Percentiles rank a stretch among this genome's conserved stretches.
These are phyloP conservation scores for Amphiprion clarkii DNA, from an alignment of 2,797 vertebrate genomes.

Conservation along the genomic window DNA sequence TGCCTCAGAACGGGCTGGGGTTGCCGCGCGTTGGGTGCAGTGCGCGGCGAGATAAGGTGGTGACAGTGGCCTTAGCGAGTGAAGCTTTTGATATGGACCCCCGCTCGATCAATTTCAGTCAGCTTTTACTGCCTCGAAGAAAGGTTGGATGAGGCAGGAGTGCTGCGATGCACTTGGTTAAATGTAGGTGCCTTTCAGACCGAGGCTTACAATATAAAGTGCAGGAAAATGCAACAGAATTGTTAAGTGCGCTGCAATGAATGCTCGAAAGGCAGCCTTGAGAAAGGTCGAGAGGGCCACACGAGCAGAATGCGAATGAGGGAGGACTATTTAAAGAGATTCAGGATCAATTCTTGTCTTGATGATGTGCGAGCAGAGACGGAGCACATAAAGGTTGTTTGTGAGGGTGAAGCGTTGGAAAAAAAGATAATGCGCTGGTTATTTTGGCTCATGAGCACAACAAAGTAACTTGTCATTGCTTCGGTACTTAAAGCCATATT, in stretches of 20 bases:
- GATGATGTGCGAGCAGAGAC: slow-evolving; percentile 46
- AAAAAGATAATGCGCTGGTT: slow-evolving; percentile 24
- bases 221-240: slow-evolving; percentile 47
- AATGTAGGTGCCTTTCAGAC: slow-evolving; percentile 66
- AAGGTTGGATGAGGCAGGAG: slow-evolving; percentile 33
- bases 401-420: slow-evolving; percentile 9
- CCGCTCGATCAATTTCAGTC: slow-evolving; percentile 53
- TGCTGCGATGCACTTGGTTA: slow-evolving; percentile 42
- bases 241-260: slow-evolving; percentile 63
- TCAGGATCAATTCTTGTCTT: slow-evolving; percentile 58
- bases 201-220: slow-evolving; percentile 26
- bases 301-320: slow-evolving; percentile 68
- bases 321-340: slow-evolving; percentile 60
- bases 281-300: slow-evolving; percentile 68
- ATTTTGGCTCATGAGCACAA: slow-evolving; percentile 21
- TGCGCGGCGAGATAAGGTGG: slow-evolving; percentile 46
- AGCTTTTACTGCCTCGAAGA: slow-evolving; percentile 53
- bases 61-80: neutral
- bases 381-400: slow-evolving; percentile 44
- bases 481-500: slow-evolving; percentile 4
- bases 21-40: slow-evolving; percentile 18
- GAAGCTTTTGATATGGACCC: slow-evolving; percentile 40
- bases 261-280: slow-evolving; percentile 56
- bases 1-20: slow-evolving; percentile 38
- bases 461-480: slow-evolving; percentile 17